These are phyloP conservation scores for Cyclargus thomasi DNA, from an alignment of 1,140 invertebrate genomes.

Conservation along the genomic window DNA sequence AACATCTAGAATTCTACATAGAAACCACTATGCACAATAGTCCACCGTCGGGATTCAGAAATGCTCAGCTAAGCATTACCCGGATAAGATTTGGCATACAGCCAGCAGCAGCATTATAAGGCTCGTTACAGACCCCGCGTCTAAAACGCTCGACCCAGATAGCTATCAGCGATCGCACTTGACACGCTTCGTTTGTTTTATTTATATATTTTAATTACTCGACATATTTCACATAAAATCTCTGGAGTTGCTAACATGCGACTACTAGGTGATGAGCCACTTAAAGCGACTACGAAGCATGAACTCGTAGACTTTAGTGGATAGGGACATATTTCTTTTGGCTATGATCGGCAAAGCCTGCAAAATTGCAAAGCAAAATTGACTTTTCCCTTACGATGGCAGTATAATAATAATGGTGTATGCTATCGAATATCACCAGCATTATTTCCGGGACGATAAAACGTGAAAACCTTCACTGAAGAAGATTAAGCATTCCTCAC, in stretches of 20 bases:
- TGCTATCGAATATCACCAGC: too few species aligned
- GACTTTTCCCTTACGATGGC: too few species aligned
- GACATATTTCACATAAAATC: neutral
- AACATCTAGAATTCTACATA: neutral
- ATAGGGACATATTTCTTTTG: too few species aligned
- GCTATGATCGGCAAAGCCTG: too few species aligned
- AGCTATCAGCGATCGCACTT: conserved; percentile 3
- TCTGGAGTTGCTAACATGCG: neutral
- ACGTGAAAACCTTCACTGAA: too few species aligned
- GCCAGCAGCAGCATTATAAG: conserved; percentile 35
- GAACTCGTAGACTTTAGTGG: too few species aligned
- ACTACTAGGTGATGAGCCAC: too few species aligned
- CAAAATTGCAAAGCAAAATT: too few species aligned
- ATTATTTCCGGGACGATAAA: too few species aligned
- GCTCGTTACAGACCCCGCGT: conserved; percentile 24
- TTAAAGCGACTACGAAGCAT: too few species aligned
- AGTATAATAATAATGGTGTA: too few species aligned
- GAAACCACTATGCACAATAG: neutral
- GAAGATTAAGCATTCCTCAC: too few species aligned
- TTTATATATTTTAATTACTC: conserved; percentile 1
- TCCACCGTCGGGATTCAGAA: conserved; percentile 38
- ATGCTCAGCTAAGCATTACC: conserved; percentile 38
- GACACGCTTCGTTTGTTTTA: neutral
- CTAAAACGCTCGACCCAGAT: conserved; percentile 9
- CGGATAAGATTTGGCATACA: conserved; percentile 39